phyloP scores from a whole-genome alignment of 2,113 vertebrate genomes.

The Merops nubicus region DNA sequence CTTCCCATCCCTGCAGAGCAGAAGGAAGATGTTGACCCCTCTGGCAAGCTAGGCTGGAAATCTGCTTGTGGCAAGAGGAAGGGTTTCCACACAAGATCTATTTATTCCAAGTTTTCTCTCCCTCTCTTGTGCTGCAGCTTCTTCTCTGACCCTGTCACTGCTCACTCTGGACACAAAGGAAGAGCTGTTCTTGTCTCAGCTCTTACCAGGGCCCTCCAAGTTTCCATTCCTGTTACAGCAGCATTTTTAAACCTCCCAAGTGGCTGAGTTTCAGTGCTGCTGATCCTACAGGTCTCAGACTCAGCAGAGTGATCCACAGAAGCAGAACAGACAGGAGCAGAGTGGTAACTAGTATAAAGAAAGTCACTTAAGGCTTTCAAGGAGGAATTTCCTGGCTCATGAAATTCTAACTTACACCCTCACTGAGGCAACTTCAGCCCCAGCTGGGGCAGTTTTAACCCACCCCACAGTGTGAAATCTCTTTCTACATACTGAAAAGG shows the following conservation, averaged over 20 bases:
- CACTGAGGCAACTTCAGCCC: neutral
- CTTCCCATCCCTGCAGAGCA: constrained; percentile 83
- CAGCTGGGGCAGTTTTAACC: neutral
- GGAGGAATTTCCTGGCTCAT: neutral
- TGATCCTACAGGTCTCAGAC: neutral
- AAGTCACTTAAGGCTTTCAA: neutral
- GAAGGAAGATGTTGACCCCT: neutral
- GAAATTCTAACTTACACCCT: neutral
- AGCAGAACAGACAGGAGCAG: neutral
- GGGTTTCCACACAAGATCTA: neutral
- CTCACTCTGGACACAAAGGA: neutral
- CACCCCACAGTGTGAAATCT: neutral
- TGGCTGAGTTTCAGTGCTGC: neutral
- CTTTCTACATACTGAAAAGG: no score
- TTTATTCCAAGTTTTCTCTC: neutral
- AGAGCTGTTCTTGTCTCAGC: neutral
- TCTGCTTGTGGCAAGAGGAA: neutral
- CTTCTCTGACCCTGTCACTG: neutral
- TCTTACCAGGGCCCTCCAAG: neutral
- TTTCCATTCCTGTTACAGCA: neutral
- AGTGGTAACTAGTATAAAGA: neutral
- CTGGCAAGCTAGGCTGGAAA: neutral
- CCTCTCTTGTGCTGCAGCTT: neutral
- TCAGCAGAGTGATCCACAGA: neutral
- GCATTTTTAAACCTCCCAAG: neutral